Base-by-base conservation (phyloP, 2,797 vertebrate species). In the Microcaecilia unicolor region DNA sequence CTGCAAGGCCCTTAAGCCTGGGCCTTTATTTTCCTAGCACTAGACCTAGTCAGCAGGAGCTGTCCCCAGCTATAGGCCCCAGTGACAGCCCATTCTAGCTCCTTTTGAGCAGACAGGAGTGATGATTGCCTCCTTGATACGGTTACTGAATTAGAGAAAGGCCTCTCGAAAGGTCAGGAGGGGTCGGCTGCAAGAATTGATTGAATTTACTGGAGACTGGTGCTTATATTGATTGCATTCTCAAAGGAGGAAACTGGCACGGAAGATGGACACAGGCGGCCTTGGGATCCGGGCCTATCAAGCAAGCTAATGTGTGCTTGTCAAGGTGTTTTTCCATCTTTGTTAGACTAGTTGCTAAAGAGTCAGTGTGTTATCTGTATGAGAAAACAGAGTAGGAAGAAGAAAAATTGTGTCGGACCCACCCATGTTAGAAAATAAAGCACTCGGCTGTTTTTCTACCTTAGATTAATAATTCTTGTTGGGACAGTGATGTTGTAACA, bases 31-130 rank as follows among this genome's bases (percentile, higher is more conserved):
- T 71, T 53, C 48, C 61, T 34, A 13, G 31, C 30, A 9, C 42
- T 79, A 86, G 80, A 82, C 58, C 71, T 37, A 49, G 82, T 76
- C 89, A 91, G 87, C 86, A 88, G 88, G 89, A 89, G 86, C 87
- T 80, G 78, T 88, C 87, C 69, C 31, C 26, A 35, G 70, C 62
- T 78, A 77, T 83, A 85, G 78, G 79, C 60, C 78, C 75, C 46
- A 66, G 1, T 79, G 81, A 70, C 75, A 80, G 61, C 63, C 52
- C 52, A 45, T 68, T 61, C 32, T 51, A 57, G 44, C 61, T 42
- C 35, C 61, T 89, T 90, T 88, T 86, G 80, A 82, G 80, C 69
- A 37, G 78, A 80, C 80, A 83, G 87, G 86, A 94, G 81, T 89
- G 88, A 95, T 92, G 88, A 86, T 72, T n/a, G 46, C 34, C 25